Evolutionary conservation across 2,113 vertebrate species (phyloP), one percentile per base, ranked within the genome.

Genomic region (Phrynosoma platyrhinos): DNA sequence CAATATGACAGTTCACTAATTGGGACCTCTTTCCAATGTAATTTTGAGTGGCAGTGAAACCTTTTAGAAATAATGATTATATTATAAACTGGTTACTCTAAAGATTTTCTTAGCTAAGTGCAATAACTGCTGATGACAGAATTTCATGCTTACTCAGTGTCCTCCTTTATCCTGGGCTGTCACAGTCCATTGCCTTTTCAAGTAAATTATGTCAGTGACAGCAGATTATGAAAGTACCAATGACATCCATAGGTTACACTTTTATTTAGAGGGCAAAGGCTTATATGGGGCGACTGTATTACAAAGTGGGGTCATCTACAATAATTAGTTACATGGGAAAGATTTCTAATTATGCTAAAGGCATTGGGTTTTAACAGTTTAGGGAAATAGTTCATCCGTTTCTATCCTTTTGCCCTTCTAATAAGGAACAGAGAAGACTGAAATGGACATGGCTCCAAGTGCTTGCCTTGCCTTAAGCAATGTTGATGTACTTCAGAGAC

Each of bases 191-290:
- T 58, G 68, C 0, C 0, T 64, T 85, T 80, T 90, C 79, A 88
- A 88, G 83, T 91, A 90, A 90, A 79, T 21, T 40, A 81, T 40
- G 71, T 82, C 25, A 47, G 13, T 74, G 80, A 85, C 32, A 93
- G 79, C 72, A 89, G 86, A 78, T 87, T 40, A 76, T 40, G 83
- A 88, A 89, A 87, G 80, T 0, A 8, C 88, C 89, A 91, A 91
- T 89, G 81, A 68, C 76, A 30, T 86, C 85, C 66, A 4, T 27
- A 77, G 69, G 77, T 87, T 86, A 78, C 55, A 81, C 52, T 84
- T 94, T 93, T 86, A 90, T 94, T 89, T 86, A 77, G 79, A 75
- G 71, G 88, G 92, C 90, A 72, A 91, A 80, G 77, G 71, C 55
- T 32, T 75, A 89, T 71, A 30, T 88, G 80, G 90, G 47, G 25